A percentile compares a stretch with the other conserved stretches of the same genome.
phyloP scores from a whole-genome alignment of 2,888 invertebrate species.

The Lacanobia oleracea region DNA sequence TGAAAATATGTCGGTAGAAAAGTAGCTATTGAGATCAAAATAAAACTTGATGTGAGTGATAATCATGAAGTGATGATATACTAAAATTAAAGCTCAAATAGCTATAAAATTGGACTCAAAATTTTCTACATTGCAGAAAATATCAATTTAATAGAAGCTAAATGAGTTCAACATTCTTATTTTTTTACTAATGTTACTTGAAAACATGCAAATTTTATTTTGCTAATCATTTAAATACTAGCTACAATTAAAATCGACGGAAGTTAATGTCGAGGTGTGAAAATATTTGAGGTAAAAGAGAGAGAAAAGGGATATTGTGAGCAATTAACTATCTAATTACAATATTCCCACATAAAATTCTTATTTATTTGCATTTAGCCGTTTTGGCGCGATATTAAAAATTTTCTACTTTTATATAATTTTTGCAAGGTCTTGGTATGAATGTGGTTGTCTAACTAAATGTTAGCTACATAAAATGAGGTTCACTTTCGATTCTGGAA shows the following conservation, averaged over 20 bases:
- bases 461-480: constrained; percentile 80
- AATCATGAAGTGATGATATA: constrained; percentile 22
- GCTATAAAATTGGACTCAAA: constrained; percentile 41
- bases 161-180: constrained; percentile 51
- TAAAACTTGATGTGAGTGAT: constrained; percentile 38
- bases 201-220: constrained; percentile 63
- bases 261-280: constrained; percentile 59
- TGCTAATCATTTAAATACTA: constrained; percentile 63
- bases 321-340: constrained; percentile 66
- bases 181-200: constrained; percentile 41
- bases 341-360: constrained; percentile 53
- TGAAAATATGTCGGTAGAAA: constrained; percentile 15
- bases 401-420: constrained; percentile 28
- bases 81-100: constrained; percentile 47
- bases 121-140: constrained; percentile 58
- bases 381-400: constrained; percentile 7
- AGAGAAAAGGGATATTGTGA: constrained; percentile 65
- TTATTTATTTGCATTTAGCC: constrained; percentile 48
- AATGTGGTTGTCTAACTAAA: constrained; percentile 47
- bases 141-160: constrained; percentile 55
- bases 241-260: constrained; percentile 61
- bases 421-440: constrained; percentile 27
- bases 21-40: constrained; percentile 59
- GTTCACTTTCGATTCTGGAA: constrained; percentile 76
- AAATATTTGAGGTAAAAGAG: constrained; percentile 62